phyloP scores from a whole-genome alignment of 2,888 invertebrate species.

The Lasioglossum villosulum region DNA sequence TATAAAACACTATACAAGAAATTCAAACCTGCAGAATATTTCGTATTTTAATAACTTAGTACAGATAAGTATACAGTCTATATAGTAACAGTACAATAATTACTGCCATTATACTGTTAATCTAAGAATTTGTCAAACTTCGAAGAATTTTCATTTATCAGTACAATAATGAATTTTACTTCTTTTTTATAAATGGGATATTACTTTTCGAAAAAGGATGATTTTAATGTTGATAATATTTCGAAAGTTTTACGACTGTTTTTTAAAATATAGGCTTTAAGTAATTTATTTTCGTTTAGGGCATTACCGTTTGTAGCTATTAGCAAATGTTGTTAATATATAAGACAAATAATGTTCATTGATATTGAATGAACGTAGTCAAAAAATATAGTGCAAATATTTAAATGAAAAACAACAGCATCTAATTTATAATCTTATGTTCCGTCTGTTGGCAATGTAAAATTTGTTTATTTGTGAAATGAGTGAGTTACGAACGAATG shows the following conservation, averaged over 20 bases:
- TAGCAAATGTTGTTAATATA: conserved; percentile 47
- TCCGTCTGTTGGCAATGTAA: conserved; percentile 1
- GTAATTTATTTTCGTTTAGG: conserved; percentile 44
- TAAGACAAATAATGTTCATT: conserved; percentile 41
- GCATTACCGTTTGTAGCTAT: conserved; percentile 19
- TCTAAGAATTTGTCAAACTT: conserved; percentile 35
- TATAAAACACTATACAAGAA: conserved; percentile 31
- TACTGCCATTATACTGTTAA: conserved; percentile 45
- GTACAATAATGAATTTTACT: conserved; percentile 20
- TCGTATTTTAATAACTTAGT: conserved; percentile 53
- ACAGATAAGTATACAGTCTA: conserved; percentile 48
- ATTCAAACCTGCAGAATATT: conserved; percentile 34
- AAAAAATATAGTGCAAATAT: conserved; percentile 17
- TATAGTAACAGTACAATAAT: conserved; percentile 62
- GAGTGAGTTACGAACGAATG: not conserved
- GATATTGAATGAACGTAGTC: conserved; percentile 25
- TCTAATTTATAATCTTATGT: conserved; percentile 25
- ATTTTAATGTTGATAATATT: conserved; percentile 43
- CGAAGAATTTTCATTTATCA: not conserved
- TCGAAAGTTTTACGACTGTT: conserved; percentile 47
- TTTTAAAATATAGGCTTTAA: conserved; percentile 17
- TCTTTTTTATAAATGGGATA: conserved; percentile 29
- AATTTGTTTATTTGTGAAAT: conserved; percentile 9
- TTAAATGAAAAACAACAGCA: conserved; percentile 16
- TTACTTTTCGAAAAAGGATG: conserved; percentile 30